phyloP scores from a whole-genome alignment of 2,113 vertebrate genomes.

The Cyphomyrus discorhynchus region DNA sequence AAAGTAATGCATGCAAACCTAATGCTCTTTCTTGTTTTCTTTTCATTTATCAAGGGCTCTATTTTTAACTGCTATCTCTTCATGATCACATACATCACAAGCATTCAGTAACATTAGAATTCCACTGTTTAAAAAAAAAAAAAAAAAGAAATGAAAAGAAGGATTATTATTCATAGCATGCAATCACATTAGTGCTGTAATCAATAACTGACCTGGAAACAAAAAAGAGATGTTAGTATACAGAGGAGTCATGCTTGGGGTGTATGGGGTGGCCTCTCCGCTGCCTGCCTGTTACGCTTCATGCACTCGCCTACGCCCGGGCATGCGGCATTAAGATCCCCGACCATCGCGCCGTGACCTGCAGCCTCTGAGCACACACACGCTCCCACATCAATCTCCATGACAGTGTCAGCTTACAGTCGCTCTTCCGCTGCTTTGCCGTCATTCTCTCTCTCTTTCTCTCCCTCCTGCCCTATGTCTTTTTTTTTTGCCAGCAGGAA shows the following conservation, averaged over 20 bases:
- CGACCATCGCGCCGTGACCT: neutral
- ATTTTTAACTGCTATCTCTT: neutral
- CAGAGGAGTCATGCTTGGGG: constrained; percentile 40
- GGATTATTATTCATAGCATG: constrained; percentile 46
- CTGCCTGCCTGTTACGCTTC: neutral
- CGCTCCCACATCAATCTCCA: constrained; percentile 5
- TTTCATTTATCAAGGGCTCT: neutral
- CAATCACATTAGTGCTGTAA: constrained; percentile 52
- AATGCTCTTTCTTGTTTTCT: constrained; percentile 21
- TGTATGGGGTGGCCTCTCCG: constrained; percentile 11
- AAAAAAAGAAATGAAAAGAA: constrained; percentile 21
- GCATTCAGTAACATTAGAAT: constrained; percentile 23
- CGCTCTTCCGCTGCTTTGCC: neutral
- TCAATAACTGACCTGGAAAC: constrained; percentile 52
- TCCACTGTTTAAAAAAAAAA: constrained; percentile 8
- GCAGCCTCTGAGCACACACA: neutral
- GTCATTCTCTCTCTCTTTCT: neutral
- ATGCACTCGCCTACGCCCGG: neutral
- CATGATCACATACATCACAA: constrained; percentile 17
- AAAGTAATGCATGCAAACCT: constrained; percentile 79
- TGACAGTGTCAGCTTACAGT: neutral
- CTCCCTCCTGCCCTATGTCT: neutral
- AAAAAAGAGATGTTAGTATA: constrained; percentile 49
- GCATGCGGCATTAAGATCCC: neutral
- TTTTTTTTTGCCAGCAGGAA: too few relatives aligned